Evolutionary conservation across 2,113 vertebrate genomes (phyloP), one percentile per base, ranked within the genome.

Genomic region (Burhinus bistriatus): DNA sequence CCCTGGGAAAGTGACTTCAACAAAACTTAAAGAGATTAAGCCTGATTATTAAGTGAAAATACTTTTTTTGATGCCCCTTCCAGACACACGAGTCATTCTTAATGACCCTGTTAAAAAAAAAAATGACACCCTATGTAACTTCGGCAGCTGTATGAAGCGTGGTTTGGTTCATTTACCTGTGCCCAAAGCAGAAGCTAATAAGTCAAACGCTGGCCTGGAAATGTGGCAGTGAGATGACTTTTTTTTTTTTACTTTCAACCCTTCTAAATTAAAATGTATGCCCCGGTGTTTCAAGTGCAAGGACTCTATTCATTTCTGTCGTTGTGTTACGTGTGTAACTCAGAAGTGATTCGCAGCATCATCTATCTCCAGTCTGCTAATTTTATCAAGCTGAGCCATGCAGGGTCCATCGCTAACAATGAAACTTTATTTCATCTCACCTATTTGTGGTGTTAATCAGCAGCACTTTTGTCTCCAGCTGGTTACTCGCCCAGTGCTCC

Each of bases 1-100:
- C 38, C 11, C 32, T 29, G 8, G 52, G 65, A 89, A 96, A 96
- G 84, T 76, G 65, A 92, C 91, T 96, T 89, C 68, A 95, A 51
- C 87, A 81, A 87, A 95, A 95, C 71, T 76, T 89, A 34, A 73
- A 83, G 61, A 95, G 81, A 96, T 96, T 94, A 93, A 93, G 54
- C 9, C 54, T 91, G 90, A 90, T 96, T 93, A 83, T 96, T 71
- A 83, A 95, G 68, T 47, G 62, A 89, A 94, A 78, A 77, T 38
- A 38, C 34, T 30, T 76, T 80, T 78, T 69, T 26, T 68, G 7
- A 81, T 89, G 75, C 30, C 40, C 12, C 32, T 93, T 93, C 36
- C 59, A 82, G 93, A 79, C 40, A 45, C 45, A 44, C 0, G 3
- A 75, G 36, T 27, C 76, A 6, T 16, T 47, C 75, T 66, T 81